These are phyloP conservation scores for Helicoverpa assulta DNA, from an alignment of 2,888 invertebrate genomes.

Conservation along the genomic window DNA sequence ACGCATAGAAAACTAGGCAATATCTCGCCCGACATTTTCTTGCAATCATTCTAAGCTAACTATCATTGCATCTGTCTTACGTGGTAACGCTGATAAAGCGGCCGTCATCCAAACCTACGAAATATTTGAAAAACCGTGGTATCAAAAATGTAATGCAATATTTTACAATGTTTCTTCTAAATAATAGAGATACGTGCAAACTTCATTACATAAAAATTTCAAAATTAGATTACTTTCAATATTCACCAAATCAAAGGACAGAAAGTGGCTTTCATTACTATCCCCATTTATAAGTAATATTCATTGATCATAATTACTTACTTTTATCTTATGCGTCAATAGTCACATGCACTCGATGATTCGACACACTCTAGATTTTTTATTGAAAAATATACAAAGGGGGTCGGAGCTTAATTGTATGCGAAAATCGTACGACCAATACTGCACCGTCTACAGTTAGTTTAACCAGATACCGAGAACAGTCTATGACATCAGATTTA, in stretches of 20 bases:
- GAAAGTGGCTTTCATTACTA: slow-evolving; percentile 5
- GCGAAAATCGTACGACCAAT: slow-evolving; percentile 41
- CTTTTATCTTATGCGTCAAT: slow-evolving; percentile 26
- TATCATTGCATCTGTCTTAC: slow-evolving; percentile 50
- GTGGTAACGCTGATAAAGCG: slow-evolving; percentile 27
- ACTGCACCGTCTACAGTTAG: slow-evolving; percentile 35
- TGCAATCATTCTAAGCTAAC: slow-evolving; percentile 67
- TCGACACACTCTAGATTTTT: slow-evolving; percentile 58
- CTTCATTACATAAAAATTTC: too few relatives aligned
- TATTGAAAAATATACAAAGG: slow-evolving; percentile 47
- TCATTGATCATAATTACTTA: slow-evolving; percentile 36
- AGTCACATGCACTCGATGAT: slow-evolving; percentile 44
- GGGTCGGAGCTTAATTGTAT: slow-evolving; percentile 54
- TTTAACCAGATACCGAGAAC: slow-evolving; percentile 43
- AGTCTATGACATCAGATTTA: slow-evolving; percentile 55
- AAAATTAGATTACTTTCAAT: too few relatives aligned
- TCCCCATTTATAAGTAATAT: slow-evolving; percentile 18
- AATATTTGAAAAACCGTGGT: neutral
- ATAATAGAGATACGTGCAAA: too few relatives aligned
- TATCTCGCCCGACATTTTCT: slow-evolving; percentile 72
- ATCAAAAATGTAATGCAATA: neutral
- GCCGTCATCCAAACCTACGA: neutral
- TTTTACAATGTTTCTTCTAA: neutral
- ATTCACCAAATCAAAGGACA: neutral
- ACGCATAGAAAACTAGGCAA: slow-evolving; percentile 86